Conservation (phyloP, 2,797 vertebrate species). For the Sebastiscus tertius region DNA sequence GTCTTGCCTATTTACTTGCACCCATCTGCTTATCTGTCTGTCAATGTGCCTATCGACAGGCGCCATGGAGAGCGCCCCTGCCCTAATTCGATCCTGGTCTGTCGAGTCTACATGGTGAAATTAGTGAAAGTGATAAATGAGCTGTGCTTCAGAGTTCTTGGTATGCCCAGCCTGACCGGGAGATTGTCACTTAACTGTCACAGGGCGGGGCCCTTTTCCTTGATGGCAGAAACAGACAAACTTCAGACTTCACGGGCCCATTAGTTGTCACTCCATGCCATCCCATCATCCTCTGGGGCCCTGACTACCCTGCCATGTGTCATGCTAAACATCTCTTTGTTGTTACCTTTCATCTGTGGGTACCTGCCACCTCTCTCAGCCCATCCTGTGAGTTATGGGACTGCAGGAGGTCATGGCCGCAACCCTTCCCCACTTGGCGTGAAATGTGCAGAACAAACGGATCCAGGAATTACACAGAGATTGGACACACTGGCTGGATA, state of each 20-base stretch:
- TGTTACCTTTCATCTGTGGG: conserved; percentile 89
- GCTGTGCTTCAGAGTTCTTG: conserved; percentile 55
- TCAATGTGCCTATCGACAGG: conserved; percentile 32
- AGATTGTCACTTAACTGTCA: conserved; percentile 61
- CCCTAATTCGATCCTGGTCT: conserved; percentile 20
- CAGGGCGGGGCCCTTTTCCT: conserved; percentile 32
- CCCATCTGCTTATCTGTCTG: conserved; percentile 22
- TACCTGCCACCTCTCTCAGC: conserved; percentile 82
- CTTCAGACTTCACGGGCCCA: conserved; percentile 72
- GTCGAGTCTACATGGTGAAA: conserved; percentile 40
- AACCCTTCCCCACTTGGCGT: conserved; percentile 83
- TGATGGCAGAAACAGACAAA: conserved; percentile 92
- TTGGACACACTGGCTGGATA: conserved; percentile 76
- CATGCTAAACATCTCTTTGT: conserved; percentile 86
- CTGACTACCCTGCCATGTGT: conserved; percentile 71
- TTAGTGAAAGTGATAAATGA: conserved; percentile 73
- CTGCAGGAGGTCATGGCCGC: conserved; percentile 80
- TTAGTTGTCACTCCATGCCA: conserved; percentile 84
- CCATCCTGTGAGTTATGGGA: conserved; percentile 88
- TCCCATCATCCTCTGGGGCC: conserved; percentile 82
- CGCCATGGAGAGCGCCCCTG: background rate
- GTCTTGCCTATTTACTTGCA: background rate
- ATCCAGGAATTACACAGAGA: conserved; percentile 79
- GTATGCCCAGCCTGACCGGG: conserved; percentile 40
- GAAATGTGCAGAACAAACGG: conserved; percentile 92